These are phyloP conservation scores for Selene dorsalis DNA, from an alignment of 2,797 vertebrate species.

Conservation along the genomic window DNA sequence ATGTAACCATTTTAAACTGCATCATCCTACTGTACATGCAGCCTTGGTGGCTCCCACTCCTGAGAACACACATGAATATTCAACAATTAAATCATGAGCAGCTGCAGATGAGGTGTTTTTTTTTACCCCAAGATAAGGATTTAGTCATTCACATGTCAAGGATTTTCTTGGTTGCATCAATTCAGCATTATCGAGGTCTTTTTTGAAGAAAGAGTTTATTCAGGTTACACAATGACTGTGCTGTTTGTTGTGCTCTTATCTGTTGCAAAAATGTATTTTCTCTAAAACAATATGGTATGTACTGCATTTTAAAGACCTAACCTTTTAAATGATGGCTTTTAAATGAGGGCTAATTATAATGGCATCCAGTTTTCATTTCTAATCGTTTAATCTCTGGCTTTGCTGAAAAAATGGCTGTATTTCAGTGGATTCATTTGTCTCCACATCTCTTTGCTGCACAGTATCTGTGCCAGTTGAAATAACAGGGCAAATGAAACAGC, in stretches of 20 bases:
- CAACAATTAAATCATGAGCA: conserved; percentile 31
- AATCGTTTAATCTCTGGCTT: conserved; percentile 9
- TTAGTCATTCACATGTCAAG: neutral
- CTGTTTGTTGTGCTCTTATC: conserved; percentile 2
- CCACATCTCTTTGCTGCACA: neutral
- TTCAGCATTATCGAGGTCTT: neutral
- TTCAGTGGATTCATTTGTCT: neutral
- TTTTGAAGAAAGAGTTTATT: neutral
- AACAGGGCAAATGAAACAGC: neutral
- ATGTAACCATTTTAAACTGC: conserved; percentile 29
- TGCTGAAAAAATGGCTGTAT: neutral
- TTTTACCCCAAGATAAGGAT: neutral
- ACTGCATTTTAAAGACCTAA: neutral
- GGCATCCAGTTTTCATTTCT: neutral
- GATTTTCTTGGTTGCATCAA: neutral
- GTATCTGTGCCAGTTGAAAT: neutral
- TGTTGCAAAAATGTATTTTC: conserved; percentile 1
- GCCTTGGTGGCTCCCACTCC: conserved; percentile 39
- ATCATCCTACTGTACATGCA: conserved; percentile 25
- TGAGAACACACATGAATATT: conserved; percentile 53
- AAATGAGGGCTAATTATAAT: neutral
- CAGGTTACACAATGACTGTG: neutral
- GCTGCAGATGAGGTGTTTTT: neutral
- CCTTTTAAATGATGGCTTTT: conserved; percentile 17
- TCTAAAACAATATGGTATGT: neutral